Base-by-base conservation (phyloP, 2,888 invertebrate species). In the Odontocerum albicorne region DNA sequence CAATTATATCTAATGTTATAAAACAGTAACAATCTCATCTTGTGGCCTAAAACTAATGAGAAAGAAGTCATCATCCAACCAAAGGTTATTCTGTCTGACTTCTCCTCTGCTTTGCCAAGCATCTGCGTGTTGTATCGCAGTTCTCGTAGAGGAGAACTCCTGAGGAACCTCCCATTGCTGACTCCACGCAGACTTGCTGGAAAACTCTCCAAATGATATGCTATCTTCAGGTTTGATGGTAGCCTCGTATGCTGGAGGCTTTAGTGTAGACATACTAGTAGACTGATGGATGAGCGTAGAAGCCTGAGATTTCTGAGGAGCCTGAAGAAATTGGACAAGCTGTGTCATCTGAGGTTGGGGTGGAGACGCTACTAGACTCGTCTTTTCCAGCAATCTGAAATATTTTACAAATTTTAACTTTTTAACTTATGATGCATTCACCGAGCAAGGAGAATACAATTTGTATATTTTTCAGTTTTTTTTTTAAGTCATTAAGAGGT, bases 41-140 rank as follows among this genome's bases (percentile, higher is more conserved):
- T 92, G 92, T 43, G 92, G 92, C 66, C 92, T 80, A 71, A 90
- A 88, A 54, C 90, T 90, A 70, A 92, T 81, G 68, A 89, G 88
- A 65, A 87, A 87, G 67, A 90, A 87, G 71, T 91, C 91, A 66
- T 91, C 88, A 66, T 88, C 90, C 54, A 87, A 71, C 82, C 87
- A 86, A 42, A 86, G 77, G 50, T 84, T 83, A 66, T 83, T 75
- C 46, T 77, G 67, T 50, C 76, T 70, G 7, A 76, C 76, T 63
- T 77, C 70, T 57, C 77, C 71, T 64, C 78, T 76, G 22, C 59
- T 62, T 36, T 62, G 62, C 77, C 79, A 77, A 0, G 77, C 73
- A 52, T 77, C 73, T 13, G 77, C 69, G 61, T 77, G 72, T 54
- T 73, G 72, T 55, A 74, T 75, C 8, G 71, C 70, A 59, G 69